phyloP scores from a whole-genome alignment of 2,888 invertebrate species.

The Drosophila lacicola region DNA sequence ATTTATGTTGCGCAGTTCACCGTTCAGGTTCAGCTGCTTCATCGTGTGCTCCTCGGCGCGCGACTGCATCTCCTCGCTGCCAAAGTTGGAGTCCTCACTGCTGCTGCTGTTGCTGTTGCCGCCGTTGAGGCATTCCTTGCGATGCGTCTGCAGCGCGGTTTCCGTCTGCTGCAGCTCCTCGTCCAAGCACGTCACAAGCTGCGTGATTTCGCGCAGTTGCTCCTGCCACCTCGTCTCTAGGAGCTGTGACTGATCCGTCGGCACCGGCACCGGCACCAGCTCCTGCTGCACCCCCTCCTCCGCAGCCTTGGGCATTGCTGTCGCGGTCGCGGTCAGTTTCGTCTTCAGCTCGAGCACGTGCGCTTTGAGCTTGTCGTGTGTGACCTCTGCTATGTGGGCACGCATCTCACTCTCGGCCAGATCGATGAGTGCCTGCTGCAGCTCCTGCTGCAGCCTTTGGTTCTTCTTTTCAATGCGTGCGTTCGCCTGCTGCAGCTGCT shows the following conservation, averaged over 20 bases:
- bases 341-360: constrained; percentile 87
- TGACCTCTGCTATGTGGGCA: constrained; percentile 89
- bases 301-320: constrained; percentile 66
- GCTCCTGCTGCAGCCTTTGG: constrained; percentile 88
- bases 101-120: neutral
- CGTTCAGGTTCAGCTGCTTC: constrained; percentile 87
- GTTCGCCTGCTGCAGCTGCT: constrained; percentile 40
- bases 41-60: constrained; percentile 80
- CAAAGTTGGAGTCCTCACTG: constrained; percentile 73
- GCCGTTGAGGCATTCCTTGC: constrained; percentile 53
- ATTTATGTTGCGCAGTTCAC: constrained; percentile 89
- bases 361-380: constrained; percentile 88
- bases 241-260: constrained; percentile 58
- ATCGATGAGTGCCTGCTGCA: constrained; percentile 88
- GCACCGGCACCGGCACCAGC: no score
- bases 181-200: constrained; percentile 70
- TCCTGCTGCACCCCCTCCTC: constrained; percentile 1
- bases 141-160: constrained; percentile 71
- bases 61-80: constrained; percentile 86
- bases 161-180: constrained; percentile 75
- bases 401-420: constrained; percentile 90
- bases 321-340: constrained; percentile 87
- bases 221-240: constrained; percentile 9
- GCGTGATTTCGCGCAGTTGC: constrained; percentile 60
- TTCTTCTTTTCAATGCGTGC: constrained; percentile 85